These are phyloP conservation scores for Hyaena hyaena DNA, from an alignment of 2,113 vertebrate genomes.

Conservation along the genomic window DNA sequence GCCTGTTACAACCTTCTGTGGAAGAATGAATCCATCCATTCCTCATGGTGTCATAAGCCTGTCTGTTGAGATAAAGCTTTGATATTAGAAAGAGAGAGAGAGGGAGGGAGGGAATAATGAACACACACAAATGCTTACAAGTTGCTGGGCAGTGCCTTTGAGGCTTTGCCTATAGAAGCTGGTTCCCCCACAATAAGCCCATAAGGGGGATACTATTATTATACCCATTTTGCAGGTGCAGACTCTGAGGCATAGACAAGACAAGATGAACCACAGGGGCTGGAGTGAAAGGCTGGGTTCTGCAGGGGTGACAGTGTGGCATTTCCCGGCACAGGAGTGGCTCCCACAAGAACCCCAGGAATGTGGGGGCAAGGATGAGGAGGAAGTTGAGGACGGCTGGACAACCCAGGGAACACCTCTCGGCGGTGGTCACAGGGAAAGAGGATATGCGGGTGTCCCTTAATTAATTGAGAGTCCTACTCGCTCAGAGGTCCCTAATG, in stretches of 20 bases:
- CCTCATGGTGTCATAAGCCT: not conserved
- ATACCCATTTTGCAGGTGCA: not conserved
- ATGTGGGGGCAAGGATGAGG: fast-evolving
- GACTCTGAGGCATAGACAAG: not conserved
- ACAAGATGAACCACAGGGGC: not conserved
- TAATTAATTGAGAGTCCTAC: not conserved
- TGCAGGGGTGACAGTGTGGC: not conserved
- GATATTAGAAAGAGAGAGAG: not conserved
- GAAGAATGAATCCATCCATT: not conserved
- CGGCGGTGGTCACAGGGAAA: not conserved
- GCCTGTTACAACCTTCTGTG: not conserved
- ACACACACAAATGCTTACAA: not conserved
- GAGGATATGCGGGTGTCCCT: not conserved
- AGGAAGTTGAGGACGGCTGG: not conserved
- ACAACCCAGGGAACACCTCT: not conserved
- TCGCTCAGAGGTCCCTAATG: not conserved
- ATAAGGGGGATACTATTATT: not conserved
- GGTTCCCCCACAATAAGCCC: not conserved
- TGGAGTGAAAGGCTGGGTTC: not conserved
- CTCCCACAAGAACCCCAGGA: not conserved
- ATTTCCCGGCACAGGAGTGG: not conserved
- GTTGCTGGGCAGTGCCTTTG: not conserved
- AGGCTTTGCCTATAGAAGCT: not conserved
- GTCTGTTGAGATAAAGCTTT: not conserved
- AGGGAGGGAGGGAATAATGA: not conserved